These are phyloP conservation scores for Gobio occitaniae DNA, from an alignment of 2,797 vertebrate species.

Conservation along the genomic window DNA sequence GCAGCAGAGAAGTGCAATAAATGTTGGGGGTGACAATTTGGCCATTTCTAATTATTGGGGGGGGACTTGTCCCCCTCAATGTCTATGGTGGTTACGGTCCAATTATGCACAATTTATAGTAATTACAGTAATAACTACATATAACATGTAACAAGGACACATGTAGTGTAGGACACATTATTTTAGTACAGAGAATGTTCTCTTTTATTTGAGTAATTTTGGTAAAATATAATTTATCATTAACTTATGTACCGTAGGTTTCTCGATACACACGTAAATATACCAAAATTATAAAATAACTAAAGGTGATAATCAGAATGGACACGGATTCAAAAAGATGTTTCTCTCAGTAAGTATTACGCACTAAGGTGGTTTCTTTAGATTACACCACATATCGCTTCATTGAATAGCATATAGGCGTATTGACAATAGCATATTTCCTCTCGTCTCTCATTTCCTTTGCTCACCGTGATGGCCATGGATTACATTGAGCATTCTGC, in stretches of 20 bases:
- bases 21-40: too few species aligned
- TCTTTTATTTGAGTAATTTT: background rate
- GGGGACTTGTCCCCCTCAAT: too few species aligned
- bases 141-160: too few species aligned
- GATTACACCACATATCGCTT: background rate
- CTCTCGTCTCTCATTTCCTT: constrained; percentile 51
- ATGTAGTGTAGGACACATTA: background rate
- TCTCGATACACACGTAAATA: background rate
- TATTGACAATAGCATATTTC: constrained; percentile 29
- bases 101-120: too few species aligned
- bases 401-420: background rate
- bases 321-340: background rate
- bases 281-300: background rate
- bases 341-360: background rate
- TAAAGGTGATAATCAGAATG: background rate
- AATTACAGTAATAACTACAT: too few species aligned
- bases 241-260: background rate
- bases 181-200: background rate
- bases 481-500: constrained; percentile 64
- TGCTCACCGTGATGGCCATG: constrained; percentile 55
- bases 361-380: background rate
- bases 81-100: too few species aligned
- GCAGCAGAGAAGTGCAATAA: too few species aligned
- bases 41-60: too few species aligned
- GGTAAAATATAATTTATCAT: background rate